Evolutionary conservation across 2,113 vertebrate species (phyloP).

Genomic region (Etheostoma spectabile): DNA sequence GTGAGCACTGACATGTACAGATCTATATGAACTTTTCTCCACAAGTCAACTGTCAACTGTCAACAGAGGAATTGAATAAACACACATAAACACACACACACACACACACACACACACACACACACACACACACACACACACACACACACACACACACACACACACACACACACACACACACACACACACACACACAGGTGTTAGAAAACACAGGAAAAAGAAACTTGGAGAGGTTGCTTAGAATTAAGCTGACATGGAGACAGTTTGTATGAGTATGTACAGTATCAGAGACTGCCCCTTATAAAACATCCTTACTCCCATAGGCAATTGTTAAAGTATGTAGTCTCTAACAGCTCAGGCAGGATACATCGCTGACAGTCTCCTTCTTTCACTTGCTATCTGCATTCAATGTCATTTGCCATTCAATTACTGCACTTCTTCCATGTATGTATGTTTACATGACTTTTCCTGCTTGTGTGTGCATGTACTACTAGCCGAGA

Average conservation of each 20-base stretch:
- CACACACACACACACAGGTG: neutral
- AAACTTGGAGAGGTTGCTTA: neutral
- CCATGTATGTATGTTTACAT: too few relatives aligned
- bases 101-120: conserved; percentile 3
- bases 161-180: neutral
- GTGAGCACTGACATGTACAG: conserved; percentile 5
- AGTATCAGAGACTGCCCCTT: neutral
- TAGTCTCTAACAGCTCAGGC: neutral
- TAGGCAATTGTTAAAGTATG: neutral
- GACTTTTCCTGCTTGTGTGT: neutral
- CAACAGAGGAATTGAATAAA: conserved; percentile 40
- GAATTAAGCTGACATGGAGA: neutral
- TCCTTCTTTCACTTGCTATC: neutral
- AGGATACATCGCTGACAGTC: neutral
- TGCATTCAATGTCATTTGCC: neutral
- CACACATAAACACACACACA: conserved; percentile 5
- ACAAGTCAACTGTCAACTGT: conserved; percentile 11
- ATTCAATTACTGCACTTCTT: neutral
- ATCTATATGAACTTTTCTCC: conserved; percentile 27
- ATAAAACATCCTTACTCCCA: neutral
- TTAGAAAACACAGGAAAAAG: neutral
- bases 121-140: too few relatives aligned
- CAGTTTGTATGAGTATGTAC: neutral
- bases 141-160: conserved; percentile 1
- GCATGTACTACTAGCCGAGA: neutral